Conservation (phyloP, 2,888 invertebrate species). For the Meta bourneti region DNA sequence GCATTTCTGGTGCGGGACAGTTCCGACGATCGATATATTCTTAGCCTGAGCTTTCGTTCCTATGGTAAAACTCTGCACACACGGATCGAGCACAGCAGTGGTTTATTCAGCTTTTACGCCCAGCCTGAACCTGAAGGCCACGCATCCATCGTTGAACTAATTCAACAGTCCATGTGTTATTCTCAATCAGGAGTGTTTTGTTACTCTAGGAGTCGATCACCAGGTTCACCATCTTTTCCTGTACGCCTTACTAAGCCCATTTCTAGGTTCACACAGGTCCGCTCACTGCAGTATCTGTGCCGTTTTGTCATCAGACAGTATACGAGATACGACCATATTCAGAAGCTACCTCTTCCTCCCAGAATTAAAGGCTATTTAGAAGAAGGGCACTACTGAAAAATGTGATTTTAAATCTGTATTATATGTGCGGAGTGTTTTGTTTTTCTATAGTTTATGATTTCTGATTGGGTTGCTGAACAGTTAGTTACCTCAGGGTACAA, state of each 20-base stretch:
- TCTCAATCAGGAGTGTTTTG: conserved; percentile 88
- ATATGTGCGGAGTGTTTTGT: conserved; percentile 25
- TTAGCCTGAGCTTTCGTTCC: conserved; percentile 87
- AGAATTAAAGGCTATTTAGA: conserved; percentile 84
- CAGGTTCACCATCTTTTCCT: conserved; percentile 86
- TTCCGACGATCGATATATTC: conserved; percentile 86
- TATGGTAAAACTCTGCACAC: conserved; percentile 87
- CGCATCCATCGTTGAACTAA: conserved; percentile 86
- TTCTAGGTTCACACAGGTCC: conserved; percentile 86
- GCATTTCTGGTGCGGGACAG: conserved; percentile 90
- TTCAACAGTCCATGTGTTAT: conserved; percentile 87
- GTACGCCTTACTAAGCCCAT: conserved; percentile 88
- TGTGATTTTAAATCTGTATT: not conserved
- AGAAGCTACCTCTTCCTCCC: conserved; percentile 86
- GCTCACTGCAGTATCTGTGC: conserved; percentile 87
- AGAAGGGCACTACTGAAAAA: conserved; percentile 78
- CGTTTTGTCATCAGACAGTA: conserved; percentile 87
- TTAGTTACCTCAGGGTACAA: too few relatives aligned
- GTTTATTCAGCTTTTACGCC: conserved; percentile 83
- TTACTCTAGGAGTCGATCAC: conserved; percentile 86
- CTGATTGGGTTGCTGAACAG: not conserved
- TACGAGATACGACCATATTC: conserved; percentile 86
- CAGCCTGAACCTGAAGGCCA: conserved; percentile 83
- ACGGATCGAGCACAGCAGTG: conserved; percentile 87
- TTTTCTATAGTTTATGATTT: not conserved